Conservation (phyloP, 2,888 invertebrate genomes). For the Hirtodrosophila confusa region DNA sequence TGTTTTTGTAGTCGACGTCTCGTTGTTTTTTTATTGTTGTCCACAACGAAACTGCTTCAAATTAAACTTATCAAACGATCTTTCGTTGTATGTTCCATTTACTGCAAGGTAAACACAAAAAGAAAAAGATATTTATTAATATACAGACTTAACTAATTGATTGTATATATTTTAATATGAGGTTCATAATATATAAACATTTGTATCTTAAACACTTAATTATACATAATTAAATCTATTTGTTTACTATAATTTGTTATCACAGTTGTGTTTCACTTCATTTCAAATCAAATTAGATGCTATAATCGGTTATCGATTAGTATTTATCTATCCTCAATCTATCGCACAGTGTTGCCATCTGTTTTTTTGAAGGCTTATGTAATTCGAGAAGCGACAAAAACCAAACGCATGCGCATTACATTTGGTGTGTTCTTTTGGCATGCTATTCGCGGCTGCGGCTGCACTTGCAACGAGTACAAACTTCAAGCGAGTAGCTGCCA, state of each 20-base stretch:
- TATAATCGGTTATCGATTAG: constrained; percentile 21
- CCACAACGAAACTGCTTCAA: constrained; percentile 50
- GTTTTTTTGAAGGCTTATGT: constrained; percentile 43
- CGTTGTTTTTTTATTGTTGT: constrained; percentile 50
- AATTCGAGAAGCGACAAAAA: constrained; percentile 44
- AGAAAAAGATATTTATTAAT: neutral
- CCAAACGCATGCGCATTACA: constrained; percentile 61
- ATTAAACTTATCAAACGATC: constrained; percentile 40
- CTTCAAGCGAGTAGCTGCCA: constrained; percentile 34
- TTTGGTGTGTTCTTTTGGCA: constrained; percentile 39
- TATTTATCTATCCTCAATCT: neutral
- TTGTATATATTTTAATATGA: too few relatives aligned
- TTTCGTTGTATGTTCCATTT: constrained; percentile 67
- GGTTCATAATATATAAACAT: too few relatives aligned
- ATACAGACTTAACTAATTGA: too few relatives aligned
- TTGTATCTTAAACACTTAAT: too few relatives aligned
- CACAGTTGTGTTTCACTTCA: neutral
- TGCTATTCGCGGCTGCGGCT: constrained; percentile 47
- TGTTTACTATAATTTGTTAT: too few relatives aligned
- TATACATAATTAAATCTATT: too few relatives aligned
- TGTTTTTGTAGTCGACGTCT: constrained; percentile 25
- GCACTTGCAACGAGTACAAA: constrained; percentile 30
- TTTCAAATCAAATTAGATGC: neutral
- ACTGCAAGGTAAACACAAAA: constrained; percentile 39
- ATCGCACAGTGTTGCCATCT: constrained; percentile 50